Percentiles rank a stretch among this genome's conserved stretches.
Conservation (phyloP, 1,140 invertebrate genomes). For the Cataglyphis hispanica region DNA sequence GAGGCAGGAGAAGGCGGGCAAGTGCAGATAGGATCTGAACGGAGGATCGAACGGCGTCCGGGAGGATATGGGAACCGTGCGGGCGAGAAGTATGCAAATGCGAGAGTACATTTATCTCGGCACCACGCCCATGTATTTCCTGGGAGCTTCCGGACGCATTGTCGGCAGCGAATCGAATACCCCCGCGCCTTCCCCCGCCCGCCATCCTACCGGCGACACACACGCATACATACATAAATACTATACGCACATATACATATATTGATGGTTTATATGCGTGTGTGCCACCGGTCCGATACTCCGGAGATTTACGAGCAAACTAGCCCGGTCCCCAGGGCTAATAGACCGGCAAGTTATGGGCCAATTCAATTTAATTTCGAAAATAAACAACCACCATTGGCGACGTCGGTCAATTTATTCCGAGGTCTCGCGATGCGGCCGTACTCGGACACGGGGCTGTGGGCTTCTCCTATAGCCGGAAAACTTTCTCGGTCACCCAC, state of each 20-base stretch:
- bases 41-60: background rate
- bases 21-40: constrained; percentile 33
- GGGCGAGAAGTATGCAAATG: constrained; percentile 83
- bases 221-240: constrained; percentile 31
- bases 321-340: constrained; percentile 82
- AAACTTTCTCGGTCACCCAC: constrained; percentile 39
- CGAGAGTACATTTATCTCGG: constrained; percentile 84
- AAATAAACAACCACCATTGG: constrained; percentile 81
- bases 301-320: constrained; percentile 84
- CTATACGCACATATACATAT: constrained; percentile 42
- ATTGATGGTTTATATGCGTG: constrained; percentile 14
- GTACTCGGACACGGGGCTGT: constrained; percentile 10
- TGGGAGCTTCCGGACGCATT: constrained; percentile 82
- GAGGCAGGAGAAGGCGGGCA: constrained; percentile 13
- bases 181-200: constrained; percentile 60
- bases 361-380: constrained; percentile 85
- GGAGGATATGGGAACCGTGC: constrained; percentile 63
- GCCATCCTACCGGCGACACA: constrained; percentile 40
- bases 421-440: constrained; percentile 64
- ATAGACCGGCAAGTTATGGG: constrained; percentile 84
- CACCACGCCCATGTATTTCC: constrained; percentile 85
- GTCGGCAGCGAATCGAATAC: constrained; percentile 81
- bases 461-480: background rate
- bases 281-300: constrained; percentile 79
- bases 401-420: constrained; percentile 80